Base-by-base conservation (phyloP, 2,113 vertebrate species). In the Pedetes capensis region DNA sequence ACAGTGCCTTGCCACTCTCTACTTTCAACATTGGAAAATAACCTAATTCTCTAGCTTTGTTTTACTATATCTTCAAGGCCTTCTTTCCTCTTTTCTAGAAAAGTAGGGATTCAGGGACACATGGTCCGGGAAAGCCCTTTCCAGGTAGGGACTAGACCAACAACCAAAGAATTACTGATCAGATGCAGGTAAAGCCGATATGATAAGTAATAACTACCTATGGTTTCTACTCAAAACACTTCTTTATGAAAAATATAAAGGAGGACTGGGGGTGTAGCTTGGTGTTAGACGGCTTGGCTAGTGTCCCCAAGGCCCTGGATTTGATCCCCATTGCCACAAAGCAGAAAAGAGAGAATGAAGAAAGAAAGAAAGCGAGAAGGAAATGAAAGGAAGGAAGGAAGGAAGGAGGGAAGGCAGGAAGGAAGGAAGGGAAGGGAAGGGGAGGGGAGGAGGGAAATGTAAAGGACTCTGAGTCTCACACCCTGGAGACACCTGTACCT, bases 201-300 rank as follows among this genome's bases (percentile, higher is more conserved):
- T 11, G n/a, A 96, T 39, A 51, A 44, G 47, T 72, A 68, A 83
- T 44, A 88, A 29, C 17, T 42, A 71, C 18, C 39, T 53, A 22
- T 78, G 27, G 29, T 37, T 90, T 93, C 71, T 44, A 93, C 51
- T 95, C 66, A 96, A 25, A 83, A 61, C 11, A 63, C 18, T 69
- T 68, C 20, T 72, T 47, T 78, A 89, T 75, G 51, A 90, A 82
- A 86, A 71, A 72, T 53, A 0, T 76, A 63, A n/a, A n/a, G n/a
- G n/a, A n/a, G n/a, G n/a, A n/a, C n/a, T n/a, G n/a, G n/a, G n/a
- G n/a, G n/a, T n/a, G n/a, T n/a, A n/a, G n/a, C n/a, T n/a, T n/a
- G n/a, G n/a, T n/a, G n/a, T n/a, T n/a, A n/a, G n/a, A n/a, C n/a
- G n/a, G n/a, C n/a, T n/a, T n/a, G n/a, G n/a, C n/a, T n/a, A n/a